These are phyloP conservation scores for Cryptus viduatorius DNA, from an alignment of 2,888 invertebrate species.

Conservation along the genomic window DNA sequence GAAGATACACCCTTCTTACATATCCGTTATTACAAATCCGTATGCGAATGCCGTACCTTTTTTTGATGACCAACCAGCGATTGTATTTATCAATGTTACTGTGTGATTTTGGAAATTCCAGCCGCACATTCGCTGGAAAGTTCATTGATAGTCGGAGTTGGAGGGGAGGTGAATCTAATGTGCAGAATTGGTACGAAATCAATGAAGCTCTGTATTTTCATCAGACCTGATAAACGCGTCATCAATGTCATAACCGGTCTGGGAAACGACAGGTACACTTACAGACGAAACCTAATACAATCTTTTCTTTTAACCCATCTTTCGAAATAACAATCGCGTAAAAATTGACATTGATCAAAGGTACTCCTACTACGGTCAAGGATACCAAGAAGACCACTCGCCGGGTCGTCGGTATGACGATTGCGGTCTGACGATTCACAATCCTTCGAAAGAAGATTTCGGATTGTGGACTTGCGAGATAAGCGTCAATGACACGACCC, in stretches of 20 bases:
- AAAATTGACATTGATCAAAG: constrained; percentile 58
- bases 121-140: constrained; percentile 23
- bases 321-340: too few relatives aligned
- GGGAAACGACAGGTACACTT: constrained; percentile 74
- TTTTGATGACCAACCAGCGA: background rate
- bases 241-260: constrained; percentile 73
- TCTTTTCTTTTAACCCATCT: background rate
- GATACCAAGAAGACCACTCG: constrained; percentile 49
- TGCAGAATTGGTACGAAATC: constrained; percentile 56
- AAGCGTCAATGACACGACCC: constrained; percentile 7
- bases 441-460: constrained; percentile 74
- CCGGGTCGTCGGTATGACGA: constrained; percentile 56
- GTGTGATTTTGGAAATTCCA: constrained; percentile 14
- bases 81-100: background rate
- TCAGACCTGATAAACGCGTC: constrained; percentile 74
- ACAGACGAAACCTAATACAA: constrained; percentile 3
- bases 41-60: constrained; percentile 48
- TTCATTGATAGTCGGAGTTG: constrained; percentile 14
- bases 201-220: constrained; percentile 74
- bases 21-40: constrained; percentile 59
- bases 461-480: constrained; percentile 79
- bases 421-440: constrained; percentile 78
- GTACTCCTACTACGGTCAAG: constrained; percentile 77
- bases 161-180: constrained; percentile 62
- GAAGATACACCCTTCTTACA: too few relatives aligned